Base-by-base conservation (phyloP, 2,113 vertebrate genomes). In the Leptobrachium leishanense region DNA sequence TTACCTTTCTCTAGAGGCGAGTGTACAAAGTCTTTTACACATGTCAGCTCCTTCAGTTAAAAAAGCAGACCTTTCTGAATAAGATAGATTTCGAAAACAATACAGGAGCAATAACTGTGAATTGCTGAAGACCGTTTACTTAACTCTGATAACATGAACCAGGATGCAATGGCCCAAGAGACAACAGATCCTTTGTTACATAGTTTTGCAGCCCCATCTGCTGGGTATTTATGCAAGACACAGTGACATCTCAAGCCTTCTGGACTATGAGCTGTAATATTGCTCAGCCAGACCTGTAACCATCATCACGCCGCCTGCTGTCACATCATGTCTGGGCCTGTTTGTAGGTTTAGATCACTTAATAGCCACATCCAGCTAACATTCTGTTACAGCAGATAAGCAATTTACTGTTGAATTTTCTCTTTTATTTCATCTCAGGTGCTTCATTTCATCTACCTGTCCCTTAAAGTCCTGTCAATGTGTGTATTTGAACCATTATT, bases 141-240 rank as follows among this genome's bases (percentile, higher is more conserved):
- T 59, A 71, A 78, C 54, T 3, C 20, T 31, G 20, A 31, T 31
- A 31, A 31, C 20, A 31, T 31, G 20, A 31, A 31, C 20, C 20
- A 31, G 20, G 20, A 31, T 31, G 20, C 20, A 31, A 31, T 31
- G 20, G 20, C 20, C 20, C 20, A 31, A 31, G 20, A 31, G 20
- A 31, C 20, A 57, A 59, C 43, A 63, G 5, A 68, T 70, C 8
- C 42, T 76, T n/a, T 57, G 50, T 76, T 70, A 20, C 20, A 70
- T 46, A 77, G 55, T 11, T 7, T 43, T 39, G 55, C 42, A 77
- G 54, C 76, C 43, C 76, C 76, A 77, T 77, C 76, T 77, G 76
- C 54, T 77, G 76, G 66, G 67, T 13, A 62, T 8, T 40, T 63
- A 40, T 46, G 68, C 20, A 70, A 39, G 15, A 9, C 41, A 46